These are phyloP conservation scores for Hirtodrosophila cameraria DNA, from an alignment of 2,888 invertebrate species.

Conservation along the genomic window DNA sequence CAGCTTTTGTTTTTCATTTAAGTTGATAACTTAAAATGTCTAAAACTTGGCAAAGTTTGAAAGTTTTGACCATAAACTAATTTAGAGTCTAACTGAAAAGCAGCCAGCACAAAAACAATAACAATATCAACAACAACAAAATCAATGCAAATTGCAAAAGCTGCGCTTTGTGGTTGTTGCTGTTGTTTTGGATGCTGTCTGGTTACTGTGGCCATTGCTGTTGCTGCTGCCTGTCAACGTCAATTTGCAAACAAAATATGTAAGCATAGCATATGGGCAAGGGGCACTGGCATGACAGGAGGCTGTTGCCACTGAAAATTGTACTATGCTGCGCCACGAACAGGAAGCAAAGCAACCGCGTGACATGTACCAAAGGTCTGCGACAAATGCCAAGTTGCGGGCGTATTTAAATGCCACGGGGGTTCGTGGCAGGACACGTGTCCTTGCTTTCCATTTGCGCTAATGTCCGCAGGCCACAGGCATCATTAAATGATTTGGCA, in stretches of 20 bases:
- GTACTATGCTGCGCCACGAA: conserved; percentile 1
- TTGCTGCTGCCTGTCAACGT: conserved; percentile 50
- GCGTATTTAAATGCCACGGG: conserved; percentile 5
- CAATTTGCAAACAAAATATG: conserved; percentile 44
- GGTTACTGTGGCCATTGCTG: conserved; percentile 6
- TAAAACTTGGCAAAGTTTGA: background rate
- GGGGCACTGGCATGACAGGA: background rate
- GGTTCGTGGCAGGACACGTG: conserved; percentile 17
- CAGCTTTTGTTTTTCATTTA: conserved; percentile 9
- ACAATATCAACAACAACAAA: conserved; percentile 33
- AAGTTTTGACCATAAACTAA: conserved; percentile 35
- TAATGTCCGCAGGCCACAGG: conserved; percentile 8
- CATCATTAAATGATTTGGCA: conserved; percentile 64
- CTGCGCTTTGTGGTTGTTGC: background rate
- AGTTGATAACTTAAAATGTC: conserved; percentile 1
- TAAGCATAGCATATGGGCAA: background rate
- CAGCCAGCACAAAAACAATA: conserved; percentile 10
- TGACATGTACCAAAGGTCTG: conserved; percentile 11
- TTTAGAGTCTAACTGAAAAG: conserved; percentile 27
- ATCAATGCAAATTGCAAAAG: conserved; percentile 51
- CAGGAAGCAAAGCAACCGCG: conserved; percentile 14
- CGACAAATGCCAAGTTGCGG: conserved; percentile 14
- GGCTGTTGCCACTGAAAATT: conserved; percentile 5
- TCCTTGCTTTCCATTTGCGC: conserved; percentile 4
- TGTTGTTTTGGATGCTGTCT: conserved; percentile 22